Base-by-base conservation (phyloP, 2,888 invertebrate genomes). In the Uropetala carovei region DNA sequence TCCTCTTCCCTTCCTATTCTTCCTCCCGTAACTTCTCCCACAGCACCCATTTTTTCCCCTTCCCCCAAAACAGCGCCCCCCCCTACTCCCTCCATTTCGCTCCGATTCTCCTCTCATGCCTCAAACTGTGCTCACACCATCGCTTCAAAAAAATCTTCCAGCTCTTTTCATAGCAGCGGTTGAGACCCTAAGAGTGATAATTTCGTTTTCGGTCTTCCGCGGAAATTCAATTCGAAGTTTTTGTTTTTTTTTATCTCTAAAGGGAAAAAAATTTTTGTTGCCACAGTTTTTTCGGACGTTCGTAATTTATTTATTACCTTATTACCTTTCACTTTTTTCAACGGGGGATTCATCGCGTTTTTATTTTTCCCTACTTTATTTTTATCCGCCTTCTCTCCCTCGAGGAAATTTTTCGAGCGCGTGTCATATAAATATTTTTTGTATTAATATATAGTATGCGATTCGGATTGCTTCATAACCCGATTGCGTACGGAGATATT, bases 171-270 rank as follows among this genome's bases (percentile, higher is more conserved):
- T 68, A 43, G 27, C 89, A 18, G 83, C 43, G 56, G 43, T 43
- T 43, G 75, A n/a, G 22, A n/a, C 64, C 68, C 14, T 89, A 89
- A 89, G 89, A 89, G 64, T 89, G 89, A 89, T 89, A 64, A 89
- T 89, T 89, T 89, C 89, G 89, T 89, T 89, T 43, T 43, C 89
- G 59, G 60, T 59, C 83, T 57, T 83, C 83, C 64, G 64, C 89
- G 89, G 68, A 89, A 89, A 64, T 89, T 89, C 64, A 89, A 89
- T 89, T 43, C 89, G 60, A 30, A 64, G 60, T 89, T 83, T 89
- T 89, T 43, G 43, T 43, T 10, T 30, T n/a, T 27, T 89, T 43
- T 64, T 89, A 60, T 43, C 11, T 16, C 7, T 16, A 10, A 27
- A 5, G n/a, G 11, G 9, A 0, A n/a, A 18, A 16, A 14, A 57